A percentile compares a stretch with the other conserved stretches of the same genome.
phyloP scores from a whole-genome alignment of 2,797 vertebrate genomes.

The Chaetodon trifasciatus region DNA sequence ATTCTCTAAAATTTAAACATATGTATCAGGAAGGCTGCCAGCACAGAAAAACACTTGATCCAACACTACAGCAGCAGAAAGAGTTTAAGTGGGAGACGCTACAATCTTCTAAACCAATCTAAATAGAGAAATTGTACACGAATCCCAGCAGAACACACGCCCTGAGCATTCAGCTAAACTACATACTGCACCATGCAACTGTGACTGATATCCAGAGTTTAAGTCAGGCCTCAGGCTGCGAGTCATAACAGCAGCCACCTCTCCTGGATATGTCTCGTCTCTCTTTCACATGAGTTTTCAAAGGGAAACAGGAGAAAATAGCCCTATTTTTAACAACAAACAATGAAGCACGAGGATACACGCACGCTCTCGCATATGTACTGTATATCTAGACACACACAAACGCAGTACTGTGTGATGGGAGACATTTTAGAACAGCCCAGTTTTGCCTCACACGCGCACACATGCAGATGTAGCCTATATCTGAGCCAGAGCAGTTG shows the following conservation, averaged over 20 bases:
- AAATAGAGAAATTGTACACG: neutral
- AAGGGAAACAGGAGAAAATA: neutral
- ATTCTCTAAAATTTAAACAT: neutral
- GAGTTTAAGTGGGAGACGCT: neutral
- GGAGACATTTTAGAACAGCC: conserved; percentile 35
- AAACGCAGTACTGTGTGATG: neutral
- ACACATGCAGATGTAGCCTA: conserved; percentile 14
- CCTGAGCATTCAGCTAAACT: neutral
- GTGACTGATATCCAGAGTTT: conserved; percentile 14
- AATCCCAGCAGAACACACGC: neutral
- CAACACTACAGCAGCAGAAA: conserved; percentile 10
- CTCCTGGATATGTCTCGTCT: conserved; percentile 1
- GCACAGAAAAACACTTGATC: conserved; percentile 6
- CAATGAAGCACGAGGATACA: neutral
- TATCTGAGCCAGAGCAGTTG: conserved; percentile 46
- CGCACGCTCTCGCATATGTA: neutral
- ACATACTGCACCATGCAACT: neutral
- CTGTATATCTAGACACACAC: neutral
- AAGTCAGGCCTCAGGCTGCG: conserved; percentile 19
- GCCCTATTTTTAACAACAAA: neutral
- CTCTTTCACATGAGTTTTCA: neutral
- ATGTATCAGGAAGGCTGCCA: conserved; percentile 6
- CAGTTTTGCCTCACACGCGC: conserved; percentile 14
- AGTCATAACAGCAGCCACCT: conserved; percentile 8
- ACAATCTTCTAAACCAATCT: conserved; percentile 1